Percentiles rank a stretch among this genome's conserved stretches.
phyloP scores from a whole-genome alignment of 2,888 invertebrate genomes.

The Danaus chrysippus region DNA sequence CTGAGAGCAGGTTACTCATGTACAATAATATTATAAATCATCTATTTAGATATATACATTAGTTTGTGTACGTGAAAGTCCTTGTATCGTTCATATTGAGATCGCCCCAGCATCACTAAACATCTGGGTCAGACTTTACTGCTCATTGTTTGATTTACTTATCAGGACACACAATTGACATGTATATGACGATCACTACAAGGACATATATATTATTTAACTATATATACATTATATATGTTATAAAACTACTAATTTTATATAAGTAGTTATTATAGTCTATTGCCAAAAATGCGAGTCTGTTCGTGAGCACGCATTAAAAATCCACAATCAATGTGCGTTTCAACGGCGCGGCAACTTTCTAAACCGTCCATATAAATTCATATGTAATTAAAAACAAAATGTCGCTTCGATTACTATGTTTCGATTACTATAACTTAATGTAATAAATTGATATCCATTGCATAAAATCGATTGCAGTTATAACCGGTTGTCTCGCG shows the following conservation, averaged over 20 bases:
- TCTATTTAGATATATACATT: neutral
- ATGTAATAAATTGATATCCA: conserved; percentile 53
- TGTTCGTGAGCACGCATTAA: conserved; percentile 54
- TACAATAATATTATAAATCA: no score
- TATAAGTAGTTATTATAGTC: conserved; percentile 37
- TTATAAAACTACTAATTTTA: no score
- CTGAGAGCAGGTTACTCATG: no score
- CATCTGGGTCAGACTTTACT: conserved; percentile 61
- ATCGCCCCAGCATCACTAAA: conserved; percentile 43
- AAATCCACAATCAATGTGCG: conserved; percentile 38
- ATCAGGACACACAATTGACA: conserved; percentile 14
- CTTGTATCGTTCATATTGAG: conserved; percentile 48
- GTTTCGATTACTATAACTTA: conserved; percentile 47
- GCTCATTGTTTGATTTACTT: conserved; percentile 49
- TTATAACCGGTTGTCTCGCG: conserved; percentile 52
- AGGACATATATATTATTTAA: no score
- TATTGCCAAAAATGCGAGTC: conserved; percentile 64
- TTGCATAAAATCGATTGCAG: conserved; percentile 64
- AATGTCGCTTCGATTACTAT: conserved; percentile 43
- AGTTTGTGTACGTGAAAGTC: conserved; percentile 12
- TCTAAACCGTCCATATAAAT: conserved; percentile 16
- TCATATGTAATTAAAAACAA: conserved; percentile 21
- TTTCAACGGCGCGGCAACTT: conserved; percentile 35
- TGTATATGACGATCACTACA: neutral
- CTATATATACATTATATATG: no score